Evolutionary conservation across 2,888 invertebrate genomes (phyloP).

Genomic region (Ormyrus nitidulus): DNA sequence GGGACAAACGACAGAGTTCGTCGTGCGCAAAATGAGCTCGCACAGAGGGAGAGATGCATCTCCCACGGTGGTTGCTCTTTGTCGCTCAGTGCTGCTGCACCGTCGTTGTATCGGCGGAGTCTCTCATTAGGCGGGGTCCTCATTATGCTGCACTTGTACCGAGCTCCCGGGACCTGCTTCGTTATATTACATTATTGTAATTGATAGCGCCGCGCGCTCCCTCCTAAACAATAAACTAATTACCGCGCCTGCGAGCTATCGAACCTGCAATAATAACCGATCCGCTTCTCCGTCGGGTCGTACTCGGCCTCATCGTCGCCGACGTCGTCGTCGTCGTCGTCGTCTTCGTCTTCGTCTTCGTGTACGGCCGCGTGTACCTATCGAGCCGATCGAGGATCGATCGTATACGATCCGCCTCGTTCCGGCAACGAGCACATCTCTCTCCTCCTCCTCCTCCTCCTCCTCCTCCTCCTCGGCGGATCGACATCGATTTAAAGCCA

Average conservation of each 20-base stretch:
- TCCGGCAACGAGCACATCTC: constrained; percentile 46
- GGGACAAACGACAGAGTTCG: no score
- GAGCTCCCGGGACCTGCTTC: constrained; percentile 59
- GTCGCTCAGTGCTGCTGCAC: no score
- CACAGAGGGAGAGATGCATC: no score
- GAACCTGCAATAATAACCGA: constrained; percentile 41
- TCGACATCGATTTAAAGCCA: constrained; percentile 57
- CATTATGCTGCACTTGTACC: constrained; percentile 62
- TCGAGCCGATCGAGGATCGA: constrained; percentile 51
- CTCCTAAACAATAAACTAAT: constrained; percentile 72
- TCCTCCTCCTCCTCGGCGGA: constrained; percentile 22
- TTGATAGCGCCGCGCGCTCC: constrained; percentile 62
- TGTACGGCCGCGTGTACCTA: constrained; percentile 50
- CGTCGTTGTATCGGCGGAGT: constrained; percentile 40
- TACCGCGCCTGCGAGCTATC: constrained; percentile 59
- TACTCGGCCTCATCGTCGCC: constrained; percentile 13
- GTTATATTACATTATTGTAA: constrained; percentile 73
- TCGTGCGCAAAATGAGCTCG: no score
- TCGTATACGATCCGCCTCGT: constrained; percentile 53
- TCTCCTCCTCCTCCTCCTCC: constrained; percentile 1
- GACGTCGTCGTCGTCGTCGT: constrained; percentile 19
- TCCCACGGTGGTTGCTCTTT: no score
- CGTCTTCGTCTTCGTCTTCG: constrained; percentile 14
- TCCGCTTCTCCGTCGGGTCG: not conserved
- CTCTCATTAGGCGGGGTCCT: constrained; percentile 68